A percentile compares a stretch with the other conserved stretches of the same genome.
phyloP scores from a whole-genome alignment of 2,797 vertebrate species.

The Myiotriccus ornatus region DNA sequence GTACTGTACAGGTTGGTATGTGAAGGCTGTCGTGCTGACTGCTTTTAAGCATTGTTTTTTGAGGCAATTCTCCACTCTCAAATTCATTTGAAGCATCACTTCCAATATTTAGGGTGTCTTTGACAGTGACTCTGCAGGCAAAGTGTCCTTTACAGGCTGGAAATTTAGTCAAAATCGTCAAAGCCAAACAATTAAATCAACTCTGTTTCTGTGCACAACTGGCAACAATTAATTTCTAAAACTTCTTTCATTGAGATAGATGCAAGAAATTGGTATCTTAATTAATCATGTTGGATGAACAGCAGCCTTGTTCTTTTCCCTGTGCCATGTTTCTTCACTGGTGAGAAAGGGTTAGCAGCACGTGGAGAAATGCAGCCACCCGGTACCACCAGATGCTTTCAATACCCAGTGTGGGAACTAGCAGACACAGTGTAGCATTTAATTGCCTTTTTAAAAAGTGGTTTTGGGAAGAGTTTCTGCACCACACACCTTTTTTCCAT shows the following conservation, averaged over 20 bases:
- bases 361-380: background rate
- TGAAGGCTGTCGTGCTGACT: background rate
- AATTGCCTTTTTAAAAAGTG: background rate
- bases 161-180: background rate
- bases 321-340: fast-evolving
- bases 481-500: background rate
- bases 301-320: background rate
- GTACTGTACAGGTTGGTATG: background rate
- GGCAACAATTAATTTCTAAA: background rate
- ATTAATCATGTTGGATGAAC: background rate
- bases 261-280: background rate
- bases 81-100: background rate
- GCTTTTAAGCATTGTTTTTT: background rate
- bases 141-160: background rate
- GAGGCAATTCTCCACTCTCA: background rate
- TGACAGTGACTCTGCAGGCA: fast-evolving
- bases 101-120: background rate
- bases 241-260: background rate
- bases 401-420: fast-evolving
- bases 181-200: background rate
- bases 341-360: fast-evolving
- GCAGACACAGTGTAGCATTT: background rate
- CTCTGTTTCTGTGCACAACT: background rate
- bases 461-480: background rate
- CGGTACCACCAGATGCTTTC: fast-evolving